Evolutionary conservation across 2,888 invertebrate genomes (phyloP).

Genomic region (Acrocera orbiculus): DNA sequence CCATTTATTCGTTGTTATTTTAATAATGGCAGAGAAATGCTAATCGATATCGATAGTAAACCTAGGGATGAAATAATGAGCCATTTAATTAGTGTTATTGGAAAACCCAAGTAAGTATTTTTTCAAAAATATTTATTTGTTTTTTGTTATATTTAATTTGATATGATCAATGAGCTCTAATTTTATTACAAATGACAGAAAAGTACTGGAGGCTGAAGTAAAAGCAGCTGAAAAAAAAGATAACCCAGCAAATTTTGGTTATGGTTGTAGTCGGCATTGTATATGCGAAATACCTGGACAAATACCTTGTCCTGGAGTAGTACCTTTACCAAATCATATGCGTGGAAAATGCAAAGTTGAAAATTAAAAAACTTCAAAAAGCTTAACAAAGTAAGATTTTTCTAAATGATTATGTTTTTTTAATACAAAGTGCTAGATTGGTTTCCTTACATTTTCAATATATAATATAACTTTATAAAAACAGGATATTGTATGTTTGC

Average conservation of each 20-base stretch:
- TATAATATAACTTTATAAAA: too few species aligned
- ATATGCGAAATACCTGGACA: conserved; percentile 90
- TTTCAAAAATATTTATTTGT: too few species aligned
- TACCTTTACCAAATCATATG: conserved; percentile 64
- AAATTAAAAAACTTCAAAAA: background rate
- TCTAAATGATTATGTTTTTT: too few species aligned
- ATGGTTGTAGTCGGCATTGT: conserved; percentile 65
- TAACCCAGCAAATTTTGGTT: conserved; percentile 89
- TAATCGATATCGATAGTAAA: conserved; percentile 76
- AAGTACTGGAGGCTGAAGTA: conserved; percentile 42
- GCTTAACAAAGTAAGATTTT: background rate
- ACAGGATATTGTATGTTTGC: too few species aligned
- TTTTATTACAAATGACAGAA: too few species aligned
- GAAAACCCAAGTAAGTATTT: conserved; percentile 52
- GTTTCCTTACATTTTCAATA: too few species aligned
- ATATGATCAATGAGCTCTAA: too few species aligned
- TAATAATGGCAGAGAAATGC: conserved; percentile 60
- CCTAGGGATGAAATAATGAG: conserved; percentile 65
- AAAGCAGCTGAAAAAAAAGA: conserved; percentile 54
- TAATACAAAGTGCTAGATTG: too few species aligned
- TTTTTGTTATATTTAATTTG: too few species aligned
- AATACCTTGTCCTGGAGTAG: conserved; percentile 69
- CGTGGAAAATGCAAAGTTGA: conserved; percentile 56
- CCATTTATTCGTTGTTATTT: conserved; percentile 81
- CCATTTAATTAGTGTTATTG: conserved; percentile 63